Evolutionary conservation across 2,797 vertebrate genomes (phyloP), one percentile per base, ranked within the genome.

Genomic region (Cephalopachus bancanus): DNA sequence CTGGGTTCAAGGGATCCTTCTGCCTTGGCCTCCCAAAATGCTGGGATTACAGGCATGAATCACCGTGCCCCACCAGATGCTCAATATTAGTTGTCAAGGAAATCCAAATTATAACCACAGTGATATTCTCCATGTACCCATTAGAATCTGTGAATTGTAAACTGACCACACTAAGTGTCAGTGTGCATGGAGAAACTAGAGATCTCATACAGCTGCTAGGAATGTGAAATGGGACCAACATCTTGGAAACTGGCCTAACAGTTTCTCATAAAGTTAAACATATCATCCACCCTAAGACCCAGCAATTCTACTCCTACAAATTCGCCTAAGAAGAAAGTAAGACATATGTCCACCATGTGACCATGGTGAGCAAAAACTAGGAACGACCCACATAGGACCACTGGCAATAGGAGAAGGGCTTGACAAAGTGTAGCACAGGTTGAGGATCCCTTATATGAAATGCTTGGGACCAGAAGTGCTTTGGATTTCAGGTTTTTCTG

Each of bases 181-280:
- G 26, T 1, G 7, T 86, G 20, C 20, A 10, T 10, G 5, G 64
- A 44, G 57, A 57, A 30, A 6, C 71, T 26, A 1, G 26, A 17
- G 26, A 84, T 16, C 24, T 78, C 8, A 4, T 44, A 5, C 69
- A 28, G 71, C 55, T 28, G 15, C 87, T 67, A 20, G 26, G 14
- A 33, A 14, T 49, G 16, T 37, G 14, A 28, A 55, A 2, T 7
- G 26, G 22, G 55, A 81, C 28, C n/a, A 15, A 16, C 14, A 1
- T 49, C 60, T 62, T 64, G 51, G 65, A 75, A 80, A 33, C 12
- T 4, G 15, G 44, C 59, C 53, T 69, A 24, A 33, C 28, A 2
- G 3, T 89, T 84, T 94, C 92, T 95, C 79, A 22, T 37, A 16
- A 84, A 72, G 53, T 78, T 83, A 80, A 71, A 19, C 12, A 19